These are phyloP conservation scores for Lepidocolaptes lacrymiger DNA, from an alignment of 2,797 vertebrate species.

Conservation along the genomic window DNA sequence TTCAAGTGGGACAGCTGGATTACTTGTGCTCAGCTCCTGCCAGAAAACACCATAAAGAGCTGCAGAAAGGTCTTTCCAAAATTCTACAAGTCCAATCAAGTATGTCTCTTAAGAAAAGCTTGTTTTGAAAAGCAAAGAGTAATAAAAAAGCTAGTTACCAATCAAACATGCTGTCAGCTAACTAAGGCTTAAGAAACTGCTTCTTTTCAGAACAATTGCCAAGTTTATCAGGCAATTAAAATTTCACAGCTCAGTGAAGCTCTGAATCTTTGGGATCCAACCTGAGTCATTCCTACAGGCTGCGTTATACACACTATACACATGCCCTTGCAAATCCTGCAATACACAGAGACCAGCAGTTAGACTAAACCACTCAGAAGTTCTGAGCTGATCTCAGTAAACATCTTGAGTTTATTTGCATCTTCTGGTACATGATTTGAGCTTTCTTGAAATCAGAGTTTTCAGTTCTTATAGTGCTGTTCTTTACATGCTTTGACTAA, in stretches of 20 bases:
- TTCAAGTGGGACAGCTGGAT: slow-evolving; percentile 35
- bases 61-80: slow-evolving; percentile 34
- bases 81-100: not conserved
- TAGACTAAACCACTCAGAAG: not conserved
- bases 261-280: slow-evolving; percentile 4
- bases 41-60: slow-evolving; percentile 1
- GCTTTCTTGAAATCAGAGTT: not conserved
- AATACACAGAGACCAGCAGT: not conserved
- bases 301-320: not conserved
- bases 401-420: not conserved
- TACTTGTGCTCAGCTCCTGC: slow-evolving; percentile 32
- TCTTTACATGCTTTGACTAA: not conserved
- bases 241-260: not conserved
- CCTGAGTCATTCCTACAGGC: not conserved
- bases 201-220: slow-evolving; percentile 1
- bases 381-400: not conserved
- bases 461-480: not conserved
- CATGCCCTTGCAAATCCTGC: not conserved
- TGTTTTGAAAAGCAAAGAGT: not conserved
- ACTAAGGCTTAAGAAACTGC: not conserved
- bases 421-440: not conserved
- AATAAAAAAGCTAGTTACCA: not conserved
- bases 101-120: not conserved
- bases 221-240: not conserved
- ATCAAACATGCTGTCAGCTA: slow-evolving; percentile 16